phyloP scores from a whole-genome alignment of 2,113 vertebrate species.

The Thryonomys swinderianus region DNA sequence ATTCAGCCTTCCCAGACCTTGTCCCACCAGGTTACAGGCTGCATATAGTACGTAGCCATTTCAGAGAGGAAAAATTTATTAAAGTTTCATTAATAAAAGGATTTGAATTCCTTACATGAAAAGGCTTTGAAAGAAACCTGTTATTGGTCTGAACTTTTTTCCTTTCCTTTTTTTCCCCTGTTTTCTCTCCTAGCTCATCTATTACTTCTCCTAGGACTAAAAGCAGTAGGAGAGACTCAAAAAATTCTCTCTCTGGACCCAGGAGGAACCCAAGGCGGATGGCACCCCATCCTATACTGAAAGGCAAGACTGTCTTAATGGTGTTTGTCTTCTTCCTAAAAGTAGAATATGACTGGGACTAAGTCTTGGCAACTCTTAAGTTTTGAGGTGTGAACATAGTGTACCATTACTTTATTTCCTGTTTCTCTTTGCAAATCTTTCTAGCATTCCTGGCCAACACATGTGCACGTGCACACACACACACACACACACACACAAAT shows the following conservation, averaged over 20 bases:
- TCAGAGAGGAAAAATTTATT: background rate
- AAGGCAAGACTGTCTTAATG: conserved; percentile 86
- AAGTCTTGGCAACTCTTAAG: background rate
- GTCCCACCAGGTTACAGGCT: background rate
- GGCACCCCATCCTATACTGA: conserved; percentile 88
- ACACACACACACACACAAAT: background rate
- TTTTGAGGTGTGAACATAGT: background rate
- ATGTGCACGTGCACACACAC: background rate
- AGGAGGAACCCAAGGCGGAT: conserved; percentile 70
- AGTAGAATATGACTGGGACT: background rate
- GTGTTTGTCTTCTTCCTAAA: background rate
- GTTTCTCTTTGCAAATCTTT: background rate
- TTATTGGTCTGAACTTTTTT: conserved; percentile 55
- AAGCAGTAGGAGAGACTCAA: conserved; percentile 26
- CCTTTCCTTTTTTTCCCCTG: background rate
- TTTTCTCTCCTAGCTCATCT: conserved; percentile 50
- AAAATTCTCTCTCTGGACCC: conserved; percentile 56
- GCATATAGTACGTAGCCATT: background rate
- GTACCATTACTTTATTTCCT: background rate
- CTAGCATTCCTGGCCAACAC: background rate
- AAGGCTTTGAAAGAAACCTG: background rate
- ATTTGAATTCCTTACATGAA: conserved; percentile 9
- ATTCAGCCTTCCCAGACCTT: background rate
- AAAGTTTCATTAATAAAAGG: background rate
- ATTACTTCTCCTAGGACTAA: conserved; percentile 62